These are phyloP conservation scores for Dufourea novaeangliae DNA, from an alignment of 1,140 invertebrate genomes.

Conservation along the genomic window DNA sequence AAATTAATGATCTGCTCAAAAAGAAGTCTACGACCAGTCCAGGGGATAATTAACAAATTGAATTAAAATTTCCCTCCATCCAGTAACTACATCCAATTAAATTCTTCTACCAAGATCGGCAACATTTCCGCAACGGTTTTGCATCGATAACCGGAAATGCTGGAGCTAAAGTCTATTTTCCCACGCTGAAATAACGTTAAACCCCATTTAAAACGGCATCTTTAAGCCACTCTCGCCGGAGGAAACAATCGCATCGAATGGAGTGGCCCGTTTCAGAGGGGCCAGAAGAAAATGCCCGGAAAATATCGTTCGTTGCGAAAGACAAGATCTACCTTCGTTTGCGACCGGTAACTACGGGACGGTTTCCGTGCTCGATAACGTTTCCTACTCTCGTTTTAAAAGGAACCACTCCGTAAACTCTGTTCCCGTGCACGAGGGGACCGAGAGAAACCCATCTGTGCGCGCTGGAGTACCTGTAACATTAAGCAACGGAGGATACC, in stretches of 20 bases:
- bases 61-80: too few relatives aligned
- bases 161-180: slow-evolving; percentile 16
- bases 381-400: slow-evolving; percentile 43
- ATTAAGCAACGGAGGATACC: slow-evolving; percentile 32
- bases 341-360: slow-evolving; percentile 53
- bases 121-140: too few relatives aligned
- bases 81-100: too few relatives aligned
- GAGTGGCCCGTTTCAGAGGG: background rate
- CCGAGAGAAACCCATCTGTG: background rate
- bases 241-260: slow-evolving; percentile 11
- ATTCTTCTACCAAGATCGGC: too few relatives aligned
- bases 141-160: background rate
- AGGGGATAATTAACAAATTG: too few relatives aligned
- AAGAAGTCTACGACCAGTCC: too few relatives aligned
- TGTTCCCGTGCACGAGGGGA: background rate
- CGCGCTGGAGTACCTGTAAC: background rate
- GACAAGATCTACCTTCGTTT: slow-evolving; percentile 61
- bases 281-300: slow-evolving; percentile 14
- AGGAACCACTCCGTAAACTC: background rate
- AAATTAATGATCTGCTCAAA: too few relatives aligned
- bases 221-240: background rate
- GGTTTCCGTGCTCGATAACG: slow-evolving; percentile 59
- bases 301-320: slow-evolving; percentile 40
- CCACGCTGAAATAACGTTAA: background rate
- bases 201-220: background rate